These are phyloP conservation scores for Huso huso DNA, from an alignment of 2,797 vertebrate genomes.

Conservation along the genomic window DNA sequence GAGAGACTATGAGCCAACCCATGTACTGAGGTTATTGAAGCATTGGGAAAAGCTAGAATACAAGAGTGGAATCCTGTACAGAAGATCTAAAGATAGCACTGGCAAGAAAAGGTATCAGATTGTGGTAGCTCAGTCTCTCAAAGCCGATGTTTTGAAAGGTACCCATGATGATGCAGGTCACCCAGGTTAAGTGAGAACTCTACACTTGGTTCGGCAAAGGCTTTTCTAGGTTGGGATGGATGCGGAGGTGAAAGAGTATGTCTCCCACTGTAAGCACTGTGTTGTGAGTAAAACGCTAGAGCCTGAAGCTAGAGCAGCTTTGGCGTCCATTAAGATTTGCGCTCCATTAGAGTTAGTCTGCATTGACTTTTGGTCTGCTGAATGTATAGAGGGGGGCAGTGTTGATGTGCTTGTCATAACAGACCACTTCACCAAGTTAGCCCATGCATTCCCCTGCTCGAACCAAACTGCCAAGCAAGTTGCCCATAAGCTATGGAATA, in stretches of 20 bases:
- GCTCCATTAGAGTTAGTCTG: too few relatives aligned
- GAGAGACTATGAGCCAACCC: not conserved
- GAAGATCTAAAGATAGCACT: not conserved
- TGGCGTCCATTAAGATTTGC: too few relatives aligned
- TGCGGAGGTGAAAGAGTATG: constrained; percentile 8
- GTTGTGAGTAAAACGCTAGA: too few relatives aligned
- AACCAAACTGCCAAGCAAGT: too few relatives aligned
- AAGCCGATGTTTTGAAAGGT: constrained; percentile 1
- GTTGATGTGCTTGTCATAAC: too few relatives aligned
- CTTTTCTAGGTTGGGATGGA: constrained; percentile 11
- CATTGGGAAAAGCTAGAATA: constrained; percentile 6
- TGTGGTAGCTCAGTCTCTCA: constrained; percentile 1
- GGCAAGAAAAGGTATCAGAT: constrained; percentile 8
- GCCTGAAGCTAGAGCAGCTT: too few relatives aligned
- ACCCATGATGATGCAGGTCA: constrained; percentile 1
- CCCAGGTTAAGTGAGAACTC: constrained; percentile 6
- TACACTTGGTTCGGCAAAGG: not conserved
- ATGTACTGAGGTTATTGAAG: constrained; percentile 7
- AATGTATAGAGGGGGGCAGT: too few relatives aligned
- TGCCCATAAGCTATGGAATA: too few relatives aligned
- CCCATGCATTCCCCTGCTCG: too few relatives aligned
- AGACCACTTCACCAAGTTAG: too few relatives aligned
- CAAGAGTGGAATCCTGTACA: constrained; percentile 7
- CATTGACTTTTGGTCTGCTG: too few relatives aligned
- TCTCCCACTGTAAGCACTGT: not conserved